Evolutionary conservation across 2,888 invertebrate species (phyloP).

Genomic region (Andrena praecox): DNA sequence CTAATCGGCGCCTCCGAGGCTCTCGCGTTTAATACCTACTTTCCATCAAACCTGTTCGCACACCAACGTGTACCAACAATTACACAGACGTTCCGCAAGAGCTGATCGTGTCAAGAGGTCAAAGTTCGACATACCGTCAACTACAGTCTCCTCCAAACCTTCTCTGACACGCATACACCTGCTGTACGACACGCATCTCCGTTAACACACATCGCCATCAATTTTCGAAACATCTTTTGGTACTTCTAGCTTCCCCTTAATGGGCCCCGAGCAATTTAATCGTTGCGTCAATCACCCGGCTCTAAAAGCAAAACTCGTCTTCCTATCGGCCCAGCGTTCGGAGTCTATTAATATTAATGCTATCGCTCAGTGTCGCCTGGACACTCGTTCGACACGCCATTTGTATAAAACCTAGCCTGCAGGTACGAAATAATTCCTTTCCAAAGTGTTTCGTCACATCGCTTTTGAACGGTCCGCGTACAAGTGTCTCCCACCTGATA

Average conservation of each 20-base stretch:
- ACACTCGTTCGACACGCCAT: not conserved
- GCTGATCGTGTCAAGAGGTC: conserved; percentile 61
- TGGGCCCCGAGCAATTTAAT: conserved; percentile 28
- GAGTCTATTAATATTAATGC: conserved; percentile 49
- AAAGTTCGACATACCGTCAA: conserved; percentile 68
- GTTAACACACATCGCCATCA: not conserved
- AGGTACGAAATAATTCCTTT: not conserved
- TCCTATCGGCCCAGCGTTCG: conserved; percentile 34
- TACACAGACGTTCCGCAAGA: not conserved
- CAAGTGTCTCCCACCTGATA: not conserved
- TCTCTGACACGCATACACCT: conserved; percentile 20
- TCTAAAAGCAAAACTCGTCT: conserved; percentile 52
- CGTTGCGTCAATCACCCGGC: conserved; percentile 23
- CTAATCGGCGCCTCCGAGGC: conserved; percentile 72
- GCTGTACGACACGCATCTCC: not conserved
- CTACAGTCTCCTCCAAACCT: conserved; percentile 41
- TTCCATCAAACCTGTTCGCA: conserved; percentile 76
- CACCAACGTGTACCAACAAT: conserved; percentile 26
- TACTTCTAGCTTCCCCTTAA: conserved; percentile 18
- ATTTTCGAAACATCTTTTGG: conserved; percentile 20
- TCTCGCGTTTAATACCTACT: conserved; percentile 67
- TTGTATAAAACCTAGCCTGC: conserved; percentile 9
- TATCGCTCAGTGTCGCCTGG: conserved; percentile 2
- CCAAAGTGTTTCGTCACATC: not conserved
- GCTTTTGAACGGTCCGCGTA: not conserved